Evolutionary conservation across 2,888 invertebrate species (phyloP), one percentile per base, ranked within the genome.

Genomic region (Mesoligia furuncula): DNA sequence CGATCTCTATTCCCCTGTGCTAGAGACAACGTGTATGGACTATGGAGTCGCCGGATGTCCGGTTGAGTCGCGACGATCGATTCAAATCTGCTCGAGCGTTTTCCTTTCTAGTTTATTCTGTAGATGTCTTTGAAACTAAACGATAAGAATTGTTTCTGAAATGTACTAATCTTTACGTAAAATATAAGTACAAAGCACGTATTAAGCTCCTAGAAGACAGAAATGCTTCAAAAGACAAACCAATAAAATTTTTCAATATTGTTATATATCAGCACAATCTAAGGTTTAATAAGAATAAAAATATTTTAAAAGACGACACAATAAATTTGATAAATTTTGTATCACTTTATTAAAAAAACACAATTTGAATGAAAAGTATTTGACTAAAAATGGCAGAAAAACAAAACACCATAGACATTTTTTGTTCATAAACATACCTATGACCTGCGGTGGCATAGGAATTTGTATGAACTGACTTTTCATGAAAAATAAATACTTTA

Each of bases 11-110:
- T 95, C 94, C 94, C 93, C 93, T 91, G 93, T 92, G 93, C 93
- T 94, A 96, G 94, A 96, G 96, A 96, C 96, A 96, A 96, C 95
- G 95, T 94, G 94, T 94, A 91, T 94, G 95, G 93, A 94, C 94
- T 95, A 93, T 94, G 95, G 93, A 95, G 95, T 91, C 93, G 91
- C 94, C 96, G 97, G 97, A 97, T 95, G 92, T 97, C 96, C 96
- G 96, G 94, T 94, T 83, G 85, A 87, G 84, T 87, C 85, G 89
- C 82, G 88, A 90, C 81, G 90, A 92, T 90, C 87, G 90, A 93
- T 93, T 93, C 92, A 93, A 94, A 92, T 90, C 71, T 81, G 84
- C 81, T 79, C 24, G 72, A 84, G 81, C 76, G 75, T 89, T 85
- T 90, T 89, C 81, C 77, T 73, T 73, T 79, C 68, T 79, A 83